phyloP scores from a whole-genome alignment of 2,113 vertebrate species.

The Oxyura jamaicensis region DNA sequence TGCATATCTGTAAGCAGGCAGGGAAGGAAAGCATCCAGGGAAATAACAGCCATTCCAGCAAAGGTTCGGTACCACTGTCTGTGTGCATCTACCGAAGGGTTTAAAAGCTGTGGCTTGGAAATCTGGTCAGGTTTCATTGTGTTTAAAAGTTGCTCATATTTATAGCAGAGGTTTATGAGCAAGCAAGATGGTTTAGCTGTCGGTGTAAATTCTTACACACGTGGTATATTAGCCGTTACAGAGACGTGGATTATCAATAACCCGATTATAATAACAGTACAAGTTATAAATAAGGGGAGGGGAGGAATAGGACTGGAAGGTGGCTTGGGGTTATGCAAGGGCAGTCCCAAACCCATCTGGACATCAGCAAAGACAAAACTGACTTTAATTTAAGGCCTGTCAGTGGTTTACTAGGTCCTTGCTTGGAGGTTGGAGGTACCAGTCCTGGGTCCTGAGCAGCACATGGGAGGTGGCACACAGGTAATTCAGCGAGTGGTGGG shows the following conservation, averaged over 20 bases:
- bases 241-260: slow-evolving; percentile 1
- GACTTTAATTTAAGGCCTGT: background rate
- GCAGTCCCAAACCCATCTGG: background rate
- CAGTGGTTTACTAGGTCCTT: background rate
- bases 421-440: background rate
- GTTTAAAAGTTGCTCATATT: background rate
- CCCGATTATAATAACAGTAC: background rate
- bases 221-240: background rate
- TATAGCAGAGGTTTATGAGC: background rate
- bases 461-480: rapidly evolving
- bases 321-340: background rate
- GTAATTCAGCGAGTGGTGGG: background rate
- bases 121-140: background rate
- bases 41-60: background rate
- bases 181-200: background rate
- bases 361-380: rapidly evolving
- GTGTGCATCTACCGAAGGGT: background rate
- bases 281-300: background rate
- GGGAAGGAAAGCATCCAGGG: background rate
- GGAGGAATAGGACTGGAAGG: background rate
- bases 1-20: background rate
- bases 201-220: rapidly evolving
- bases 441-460: background rate
- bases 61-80: background rate
- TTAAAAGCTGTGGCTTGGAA: background rate